These are phyloP conservation scores for Geodia barretti DNA, from an alignment of 37 sponge, comb jelly and placozoan species.

Conservation along the genomic window DNA sequence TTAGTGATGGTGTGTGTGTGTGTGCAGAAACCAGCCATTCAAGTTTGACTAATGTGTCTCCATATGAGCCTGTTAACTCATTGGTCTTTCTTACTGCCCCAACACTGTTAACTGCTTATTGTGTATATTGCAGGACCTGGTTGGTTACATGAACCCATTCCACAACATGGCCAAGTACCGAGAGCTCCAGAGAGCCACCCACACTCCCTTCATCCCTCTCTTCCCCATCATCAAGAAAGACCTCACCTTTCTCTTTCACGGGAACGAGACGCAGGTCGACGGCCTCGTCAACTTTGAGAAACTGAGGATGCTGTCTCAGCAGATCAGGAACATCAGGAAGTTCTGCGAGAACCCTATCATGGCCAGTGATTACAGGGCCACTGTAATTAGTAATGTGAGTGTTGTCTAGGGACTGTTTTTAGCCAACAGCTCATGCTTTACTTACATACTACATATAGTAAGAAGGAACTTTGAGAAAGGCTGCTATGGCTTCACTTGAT, in stretches of 20 bases:
- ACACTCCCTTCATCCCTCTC: constrained; percentile 89
- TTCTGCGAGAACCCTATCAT: constrained; percentile 61
- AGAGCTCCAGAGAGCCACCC: constrained; percentile 69
- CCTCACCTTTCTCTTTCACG: constrained; percentile 88
- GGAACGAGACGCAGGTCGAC: constrained; percentile 71
- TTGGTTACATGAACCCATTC: constrained; percentile 85
- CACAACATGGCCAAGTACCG: constrained; percentile 97
- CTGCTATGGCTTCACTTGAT: too few species aligned
- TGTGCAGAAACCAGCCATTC: background rate
- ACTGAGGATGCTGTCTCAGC: constrained; percentile 69
- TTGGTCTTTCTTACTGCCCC: background rate
- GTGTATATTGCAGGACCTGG: constrained; percentile 59
- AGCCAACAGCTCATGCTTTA: too few species aligned
- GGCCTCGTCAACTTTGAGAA: constrained; percentile 98
- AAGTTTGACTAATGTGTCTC: background rate
- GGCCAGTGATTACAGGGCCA: too few species aligned
- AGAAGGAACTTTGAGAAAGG: background rate
- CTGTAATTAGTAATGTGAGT: background rate
- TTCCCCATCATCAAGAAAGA: constrained; percentile 98
- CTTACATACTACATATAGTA: too few species aligned
- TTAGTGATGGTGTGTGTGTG: background rate
- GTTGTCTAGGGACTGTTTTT: background rate
- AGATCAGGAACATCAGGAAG: constrained; percentile 64
- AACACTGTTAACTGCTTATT: background rate
- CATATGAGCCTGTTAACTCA: background rate